These are phyloP conservation scores for Julus scandinavius DNA, from an alignment of 2,888 invertebrate genomes.

Conservation along the genomic window DNA sequence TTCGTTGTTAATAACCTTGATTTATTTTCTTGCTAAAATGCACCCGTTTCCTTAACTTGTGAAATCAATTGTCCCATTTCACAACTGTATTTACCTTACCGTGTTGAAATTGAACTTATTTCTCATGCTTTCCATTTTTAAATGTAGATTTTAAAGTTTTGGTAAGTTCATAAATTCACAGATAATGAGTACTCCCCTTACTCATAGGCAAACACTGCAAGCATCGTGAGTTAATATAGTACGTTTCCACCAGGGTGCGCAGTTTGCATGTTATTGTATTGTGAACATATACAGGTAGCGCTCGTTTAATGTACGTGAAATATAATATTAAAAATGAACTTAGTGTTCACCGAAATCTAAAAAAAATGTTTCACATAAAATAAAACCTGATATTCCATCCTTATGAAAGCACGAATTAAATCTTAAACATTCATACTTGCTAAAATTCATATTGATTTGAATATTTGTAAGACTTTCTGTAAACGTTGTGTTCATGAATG, in stretches of 20 bases:
- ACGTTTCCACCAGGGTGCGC: conserved; percentile 8
- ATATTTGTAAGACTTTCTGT: too few relatives aligned
- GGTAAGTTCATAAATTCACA: not conserved
- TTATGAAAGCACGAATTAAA: too few relatives aligned
- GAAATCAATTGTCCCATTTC: too few relatives aligned
- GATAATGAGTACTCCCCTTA: not conserved
- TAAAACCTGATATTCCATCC: too few relatives aligned
- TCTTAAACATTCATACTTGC: too few relatives aligned
- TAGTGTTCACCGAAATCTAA: too few relatives aligned
- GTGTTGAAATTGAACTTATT: not conserved
- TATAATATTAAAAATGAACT: too few relatives aligned
- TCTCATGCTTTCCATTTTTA: not conserved
- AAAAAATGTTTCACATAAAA: too few relatives aligned
- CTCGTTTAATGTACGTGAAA: too few relatives aligned
- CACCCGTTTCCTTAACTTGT: not conserved
- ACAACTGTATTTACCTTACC: not conserved
- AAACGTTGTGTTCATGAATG: too few relatives aligned
- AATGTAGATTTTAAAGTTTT: not conserved
- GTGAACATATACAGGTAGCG: too few relatives aligned
- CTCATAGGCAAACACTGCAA: conserved; percentile 33
- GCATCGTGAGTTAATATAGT: not conserved
- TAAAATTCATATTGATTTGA: too few relatives aligned
- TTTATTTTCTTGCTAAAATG: not conserved
- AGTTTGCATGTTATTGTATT: not conserved
- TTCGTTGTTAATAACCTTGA: not conserved